phyloP scores from a whole-genome alignment of 1,140 invertebrate species.

The Ganaspis sp. region DNA sequence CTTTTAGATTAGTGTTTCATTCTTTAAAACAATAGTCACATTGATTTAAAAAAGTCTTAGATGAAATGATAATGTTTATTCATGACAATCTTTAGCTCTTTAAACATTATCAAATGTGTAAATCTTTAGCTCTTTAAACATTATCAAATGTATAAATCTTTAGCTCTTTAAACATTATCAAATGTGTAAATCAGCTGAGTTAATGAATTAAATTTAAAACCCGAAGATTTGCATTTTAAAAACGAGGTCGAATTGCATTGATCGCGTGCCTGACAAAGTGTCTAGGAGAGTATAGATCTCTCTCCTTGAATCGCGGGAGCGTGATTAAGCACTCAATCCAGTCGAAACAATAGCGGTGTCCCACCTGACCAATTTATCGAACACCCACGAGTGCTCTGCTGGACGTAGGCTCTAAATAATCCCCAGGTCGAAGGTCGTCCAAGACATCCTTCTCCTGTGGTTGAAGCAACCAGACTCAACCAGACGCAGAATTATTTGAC shows the following conservation, averaged over 20 bases:
- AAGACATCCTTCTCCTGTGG: constrained; percentile 12
- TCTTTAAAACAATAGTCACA: too few relatives aligned
- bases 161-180: too few relatives aligned
- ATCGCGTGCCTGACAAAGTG: constrained; percentile 18
- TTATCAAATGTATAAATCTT: too few relatives aligned
- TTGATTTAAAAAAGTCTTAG: too few relatives aligned
- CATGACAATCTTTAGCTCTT: too few relatives aligned
- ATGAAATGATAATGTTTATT: too few relatives aligned
- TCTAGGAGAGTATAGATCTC: constrained; percentile 43
- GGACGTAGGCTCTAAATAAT: not conserved
- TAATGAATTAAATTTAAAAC: too few relatives aligned
- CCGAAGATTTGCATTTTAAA: not conserved
- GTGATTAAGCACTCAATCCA: constrained; percentile 71
- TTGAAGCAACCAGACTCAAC: not conserved
- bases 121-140: too few relatives aligned
- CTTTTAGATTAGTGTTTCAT: too few relatives aligned
- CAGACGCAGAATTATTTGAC: constrained; percentile 15
- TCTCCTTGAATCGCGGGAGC: constrained; percentile 55
- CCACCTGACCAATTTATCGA: constrained; percentile 70
- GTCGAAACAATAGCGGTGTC: constrained; percentile 68
- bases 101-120: too few relatives aligned
- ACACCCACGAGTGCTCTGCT: constrained; percentile 61
- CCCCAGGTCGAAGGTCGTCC: constrained; percentile 1
- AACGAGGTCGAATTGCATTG: not conserved
- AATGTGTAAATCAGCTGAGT: too few relatives aligned